Evolutionary conservation across 2,888 invertebrate species (phyloP), one percentile per base, ranked within the genome.

Genomic region (Aspidiotus rigidus): DNA sequence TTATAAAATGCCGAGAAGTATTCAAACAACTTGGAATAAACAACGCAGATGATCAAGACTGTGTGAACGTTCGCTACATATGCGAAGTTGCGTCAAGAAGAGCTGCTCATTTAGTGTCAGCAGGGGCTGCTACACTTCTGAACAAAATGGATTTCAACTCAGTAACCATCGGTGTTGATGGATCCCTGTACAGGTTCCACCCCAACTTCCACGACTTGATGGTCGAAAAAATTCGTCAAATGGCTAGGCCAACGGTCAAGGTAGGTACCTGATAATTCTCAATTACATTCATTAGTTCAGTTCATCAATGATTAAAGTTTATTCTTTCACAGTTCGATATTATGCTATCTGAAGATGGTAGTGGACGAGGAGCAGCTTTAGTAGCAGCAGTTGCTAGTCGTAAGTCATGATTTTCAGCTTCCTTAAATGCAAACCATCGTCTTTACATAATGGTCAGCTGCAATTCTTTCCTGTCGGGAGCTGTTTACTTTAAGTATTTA

Each of bases 181-280:
- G 85, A 42, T 83, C 83, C 13, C 81, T 85, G n/a, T 85, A 84
- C 76, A 86, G 96, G 75, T 95, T 89, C 83, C 97, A 98, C 80
- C 97, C 97, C 8, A 90, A 92, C 81, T 97, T 97, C 84, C 93
- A 95, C 79, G 85, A 91, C 78, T 85, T 95, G 76, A 96, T 97
- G 93, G 87, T 87, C 75, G 89, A 90, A 75, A 93, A 92, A 80
- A 93, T 93, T 74, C 80, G 83, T 67, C 83, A 86, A 75, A 83
- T 95, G 71, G 84, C 90, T 57, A 83, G 83, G 71, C 87, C 89
- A 1, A 85, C 85, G 71, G 82, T 90, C 73, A 84, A 86, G 82
- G 90, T 49, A 49, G 2, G 49, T 49, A 49, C n/a, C n/a, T n/a
- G 3, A n/a, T 57, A 57, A 3, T 57, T 16, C 16, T 57, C 11